phyloP scores from a whole-genome alignment of 2,113 vertebrate genomes.

The Embiotoca jacksoni region DNA sequence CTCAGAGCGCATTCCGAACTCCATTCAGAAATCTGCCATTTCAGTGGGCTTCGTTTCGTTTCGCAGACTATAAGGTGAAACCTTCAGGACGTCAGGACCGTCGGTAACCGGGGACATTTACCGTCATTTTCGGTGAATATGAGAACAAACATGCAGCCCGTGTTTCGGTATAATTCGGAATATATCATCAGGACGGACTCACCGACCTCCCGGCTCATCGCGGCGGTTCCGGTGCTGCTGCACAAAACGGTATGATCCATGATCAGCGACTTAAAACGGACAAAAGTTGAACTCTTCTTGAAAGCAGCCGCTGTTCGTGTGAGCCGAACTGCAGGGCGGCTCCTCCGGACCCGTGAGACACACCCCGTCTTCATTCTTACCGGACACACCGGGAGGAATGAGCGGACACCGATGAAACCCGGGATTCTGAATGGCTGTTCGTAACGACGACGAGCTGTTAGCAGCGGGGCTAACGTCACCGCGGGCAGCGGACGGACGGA shows the following conservation, averaged over 20 bases:
- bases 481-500: conserved; percentile 29
- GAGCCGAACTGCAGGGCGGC: background rate
- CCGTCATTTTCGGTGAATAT: background rate
- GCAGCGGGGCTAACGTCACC: conserved; percentile 24
- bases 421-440: background rate
- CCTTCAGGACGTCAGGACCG: rapidly evolving
- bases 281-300: rapidly evolving
- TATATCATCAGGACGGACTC: background rate
- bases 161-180: background rate
- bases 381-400: background rate
- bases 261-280: background rate
- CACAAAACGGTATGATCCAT: background rate
- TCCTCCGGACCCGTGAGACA: rapidly evolving
- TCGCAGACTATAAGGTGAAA: no score
- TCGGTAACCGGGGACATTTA: rapidly evolving
- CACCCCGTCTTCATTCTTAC: no score
- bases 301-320: rapidly evolving
- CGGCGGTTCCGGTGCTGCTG: background rate
- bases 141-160: rapidly evolving
- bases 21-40: background rate
- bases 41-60: background rate
- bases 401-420: background rate
- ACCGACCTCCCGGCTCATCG: conserved; percentile 21
- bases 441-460: background rate
- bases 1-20: background rate